Evolutionary conservation across 2,113 vertebrate species (phyloP), one percentile per base, ranked within the genome.

Genomic region (Oncorhynchus kisutch): DNA sequence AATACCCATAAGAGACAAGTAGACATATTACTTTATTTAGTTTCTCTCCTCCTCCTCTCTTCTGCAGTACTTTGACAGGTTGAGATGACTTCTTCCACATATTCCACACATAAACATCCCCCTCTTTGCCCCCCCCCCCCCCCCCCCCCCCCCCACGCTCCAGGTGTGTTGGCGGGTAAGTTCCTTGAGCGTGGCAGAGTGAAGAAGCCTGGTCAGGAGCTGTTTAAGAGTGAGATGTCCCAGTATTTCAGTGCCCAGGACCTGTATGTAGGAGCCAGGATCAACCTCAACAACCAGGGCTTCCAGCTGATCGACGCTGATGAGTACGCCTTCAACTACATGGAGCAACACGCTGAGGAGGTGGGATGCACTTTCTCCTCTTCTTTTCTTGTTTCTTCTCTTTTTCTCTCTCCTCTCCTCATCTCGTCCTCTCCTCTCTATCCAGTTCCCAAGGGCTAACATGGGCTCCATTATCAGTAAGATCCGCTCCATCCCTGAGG

Each of bases 281-380:
- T 99, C 79, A 92, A 87, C 75, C 75, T 99, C 84, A 93, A 95
- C 87, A 94, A 92, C 27, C 88, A 92, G 76, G 59, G 85, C 59
- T 97, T 99, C 86, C 78, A 88, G 76, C 83, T 98, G 76, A 84
- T 96, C 71, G 94, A 93, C 81, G 95, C 95, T 8, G 96, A 98
- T 81, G 95, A 97, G 59, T 98, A 96, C 86, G 94, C 95, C 0
- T 90, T 96, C 71, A 94, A 78, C 69, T 97, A 96, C 86, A 97
- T 97, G 96, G 96, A 98, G 88, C 90, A 87, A 69, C 92, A 97
- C 87, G 78, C 91, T 67, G 87, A 96, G 78, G 95, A 95, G 95
- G 97, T 97, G 80, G 82, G 79, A 67, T 62, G 20, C 20, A 48
- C 1, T 20, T 4, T 3, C 54, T 16, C 16, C 49, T 13, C 49